Conservation (phyloP, 2,797 vertebrate species). For the Rousettus madagascariensis region DNA sequence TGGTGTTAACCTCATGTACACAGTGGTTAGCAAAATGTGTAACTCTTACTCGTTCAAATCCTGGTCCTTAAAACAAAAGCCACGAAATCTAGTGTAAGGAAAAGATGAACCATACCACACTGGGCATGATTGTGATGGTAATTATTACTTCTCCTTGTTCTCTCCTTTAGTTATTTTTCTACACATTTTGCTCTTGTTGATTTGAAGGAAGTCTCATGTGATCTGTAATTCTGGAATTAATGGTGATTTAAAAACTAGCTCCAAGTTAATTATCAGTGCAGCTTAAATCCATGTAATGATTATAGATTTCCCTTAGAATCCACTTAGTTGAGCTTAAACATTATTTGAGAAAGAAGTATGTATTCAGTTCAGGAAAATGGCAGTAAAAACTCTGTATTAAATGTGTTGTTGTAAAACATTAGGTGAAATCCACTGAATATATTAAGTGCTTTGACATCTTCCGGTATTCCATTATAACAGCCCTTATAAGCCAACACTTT, state of each 20-base stretch:
- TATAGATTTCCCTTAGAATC: background rate
- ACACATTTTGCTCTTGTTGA: background rate
- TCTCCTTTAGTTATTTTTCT: background rate
- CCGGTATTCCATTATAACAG: conserved; percentile 47
- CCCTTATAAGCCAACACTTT: conserved; percentile 49
- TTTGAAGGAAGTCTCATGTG: background rate
- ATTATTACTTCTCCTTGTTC: background rate
- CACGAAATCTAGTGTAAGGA: background rate
- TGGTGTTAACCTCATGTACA: background rate
- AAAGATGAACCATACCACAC: background rate
- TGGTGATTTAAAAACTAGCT: background rate
- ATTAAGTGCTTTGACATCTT: conserved; percentile 61
- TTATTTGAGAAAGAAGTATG: conserved; percentile 37
- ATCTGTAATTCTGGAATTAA: background rate
- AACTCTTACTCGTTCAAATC: background rate
- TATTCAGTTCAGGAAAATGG: conserved; percentile 11
- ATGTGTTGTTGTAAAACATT: conserved; percentile 49
- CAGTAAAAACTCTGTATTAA: conserved; percentile 66
- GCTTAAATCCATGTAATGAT: background rate
- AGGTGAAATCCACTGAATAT: conserved; percentile 54
- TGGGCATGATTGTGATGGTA: background rate
- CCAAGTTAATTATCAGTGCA: background rate
- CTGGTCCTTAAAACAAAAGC: background rate
- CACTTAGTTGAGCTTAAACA: conserved; percentile 18
- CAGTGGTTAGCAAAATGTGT: background rate